Percentiles rank a stretch among this genome's conserved stretches.
Evolutionary conservation across 2,797 vertebrate genomes (phyloP).

Genomic region (Coracias cyanogaster): DNA sequence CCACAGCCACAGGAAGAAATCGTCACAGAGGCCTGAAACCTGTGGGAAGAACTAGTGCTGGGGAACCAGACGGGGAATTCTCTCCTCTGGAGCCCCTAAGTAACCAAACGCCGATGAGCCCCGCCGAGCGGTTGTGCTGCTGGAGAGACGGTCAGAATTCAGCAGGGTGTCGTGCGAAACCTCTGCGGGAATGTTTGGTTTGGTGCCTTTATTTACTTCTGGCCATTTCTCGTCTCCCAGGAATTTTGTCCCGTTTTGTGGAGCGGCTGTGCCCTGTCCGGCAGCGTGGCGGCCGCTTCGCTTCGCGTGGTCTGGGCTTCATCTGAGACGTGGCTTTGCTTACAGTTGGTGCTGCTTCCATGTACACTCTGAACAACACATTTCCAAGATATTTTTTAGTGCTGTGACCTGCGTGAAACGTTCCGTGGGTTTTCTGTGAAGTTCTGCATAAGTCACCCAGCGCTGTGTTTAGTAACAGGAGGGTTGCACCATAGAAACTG

Average conservation of each 20-base stretch:
- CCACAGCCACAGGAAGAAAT: not conserved
- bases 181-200: fast-evolving
- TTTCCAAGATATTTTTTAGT: not conserved
- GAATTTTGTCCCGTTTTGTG: not conserved
- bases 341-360: not conserved
- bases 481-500: not conserved
- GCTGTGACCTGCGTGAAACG: not conserved
- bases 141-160: not conserved
- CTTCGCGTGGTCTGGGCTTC: not conserved
- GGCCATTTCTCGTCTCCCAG: not conserved
- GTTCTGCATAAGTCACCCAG: not conserved
- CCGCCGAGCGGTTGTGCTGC: not conserved
- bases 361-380: not conserved
- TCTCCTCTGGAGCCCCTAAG: not conserved
- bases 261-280: too few species aligned
- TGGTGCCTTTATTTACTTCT: not conserved
- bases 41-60: not conserved
- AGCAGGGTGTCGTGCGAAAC: fast-evolving
- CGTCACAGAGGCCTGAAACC: not conserved
- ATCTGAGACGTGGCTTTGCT: not conserved
- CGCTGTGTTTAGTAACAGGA: not conserved
- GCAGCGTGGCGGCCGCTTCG: not conserved
- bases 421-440: not conserved
- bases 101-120: not conserved
- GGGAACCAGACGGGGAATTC: not conserved